Base-by-base conservation (phyloP, 2,888 invertebrate species). In the Blastobasis lacticolella region DNA sequence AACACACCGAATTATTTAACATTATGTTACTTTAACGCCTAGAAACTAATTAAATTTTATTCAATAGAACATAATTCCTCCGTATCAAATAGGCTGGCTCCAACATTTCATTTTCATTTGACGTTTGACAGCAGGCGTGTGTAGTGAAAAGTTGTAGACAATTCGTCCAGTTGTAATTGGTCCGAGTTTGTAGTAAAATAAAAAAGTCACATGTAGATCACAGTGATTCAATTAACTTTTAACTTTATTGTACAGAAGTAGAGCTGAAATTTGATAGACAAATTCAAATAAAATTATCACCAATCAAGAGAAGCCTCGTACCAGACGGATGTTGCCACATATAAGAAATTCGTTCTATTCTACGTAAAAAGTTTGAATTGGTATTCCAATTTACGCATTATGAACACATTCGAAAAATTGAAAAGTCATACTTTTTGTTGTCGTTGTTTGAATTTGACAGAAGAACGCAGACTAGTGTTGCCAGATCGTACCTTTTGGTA, bases 141-240 rank as follows among this genome's bases (percentile, higher is more conserved):
- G 58, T 63, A 63, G 57, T 56, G 57, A 70, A 23, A 23, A 23
- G 23, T 23, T 23, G 23, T 23, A 77, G 78, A 78, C 78, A 83
- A 86, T 85, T 87, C 78, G 87, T 85, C 83, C 64, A 53, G 62
- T 57, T 57, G 45, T 63, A 62, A 85, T 86, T 85, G 87, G 87
- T 60, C 61, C 8, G 38, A 8, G 44, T 42, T 49, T 43, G 23
- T 41, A 10, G 23, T 10, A 6, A 49, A 43, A 49, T 10, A 2
- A 42, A 48, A 49, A 49, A 5, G 9, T 49, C 10, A 38, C 9
- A 42, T 6, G 6, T 5, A 49, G n/a, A 49, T 5, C n/a, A 43
- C 23, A 5, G 5, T 36, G 6, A 49, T 42, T 37, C 38, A 5
- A 45, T 10, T 49, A 23, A 23, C 23, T 2, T n/a, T 5, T 10